Conservation (phyloP, 2,113 vertebrate species). For the Nycticebus coucang region DNA sequence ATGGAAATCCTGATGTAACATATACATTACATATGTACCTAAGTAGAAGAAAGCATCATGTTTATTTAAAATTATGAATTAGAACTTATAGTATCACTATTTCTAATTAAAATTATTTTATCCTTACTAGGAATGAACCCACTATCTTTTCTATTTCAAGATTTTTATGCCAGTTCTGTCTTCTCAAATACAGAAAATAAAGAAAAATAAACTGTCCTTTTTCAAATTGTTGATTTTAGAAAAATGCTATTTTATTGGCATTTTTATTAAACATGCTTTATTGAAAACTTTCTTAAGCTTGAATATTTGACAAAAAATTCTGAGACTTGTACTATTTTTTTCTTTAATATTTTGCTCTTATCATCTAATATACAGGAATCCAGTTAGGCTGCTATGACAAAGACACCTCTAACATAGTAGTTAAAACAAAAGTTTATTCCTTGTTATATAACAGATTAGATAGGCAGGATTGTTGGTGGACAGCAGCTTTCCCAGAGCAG, state of each 20-base stretch:
- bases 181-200: not conserved
- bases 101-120: constrained; percentile 41
- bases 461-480: not conserved
- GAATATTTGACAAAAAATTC: not conserved
- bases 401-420: not conserved
- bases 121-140: not conserved
- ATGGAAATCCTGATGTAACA: not conserved
- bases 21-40: constrained; percentile 44
- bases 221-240: constrained; percentile 29
- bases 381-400: not conserved
- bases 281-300: constrained; percentile 1
- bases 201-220: not conserved
- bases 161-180: not conserved
- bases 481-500: not conserved
- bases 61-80: constrained; percentile 47
- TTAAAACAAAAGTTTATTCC: not conserved
- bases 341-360: constrained; percentile 32
- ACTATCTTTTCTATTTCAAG: not conserved
- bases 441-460: not conserved
- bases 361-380: not conserved
- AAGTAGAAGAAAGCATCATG: constrained; percentile 18
- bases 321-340: not conserved
- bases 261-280: not conserved
- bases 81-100: not conserved
- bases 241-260: not conserved